phyloP scores from a whole-genome alignment of 2,113 vertebrate species.

The Sphyrna mokarran region DNA sequence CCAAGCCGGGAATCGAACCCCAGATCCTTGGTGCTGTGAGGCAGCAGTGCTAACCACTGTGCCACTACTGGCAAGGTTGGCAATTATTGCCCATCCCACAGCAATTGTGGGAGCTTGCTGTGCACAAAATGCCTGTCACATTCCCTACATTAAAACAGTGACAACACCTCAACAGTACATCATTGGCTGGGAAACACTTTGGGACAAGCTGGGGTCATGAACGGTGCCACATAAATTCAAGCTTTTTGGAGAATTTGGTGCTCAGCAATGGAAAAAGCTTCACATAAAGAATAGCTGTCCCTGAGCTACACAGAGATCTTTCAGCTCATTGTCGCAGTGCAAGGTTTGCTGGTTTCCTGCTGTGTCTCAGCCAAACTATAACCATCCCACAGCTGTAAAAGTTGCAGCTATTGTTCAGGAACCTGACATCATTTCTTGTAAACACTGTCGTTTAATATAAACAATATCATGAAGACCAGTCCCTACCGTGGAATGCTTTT shows the following conservation, averaged over 20 bases:
- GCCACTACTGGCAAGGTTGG: neutral
- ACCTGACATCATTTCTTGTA: conserved; percentile 28
- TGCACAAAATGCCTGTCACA: neutral
- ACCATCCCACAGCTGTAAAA: conserved; percentile 15
- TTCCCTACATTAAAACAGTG: neutral
- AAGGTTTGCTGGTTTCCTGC: neutral
- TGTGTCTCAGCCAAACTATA: neutral
- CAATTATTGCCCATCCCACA: neutral
- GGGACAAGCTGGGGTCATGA: neutral
- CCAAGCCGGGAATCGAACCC: too few relatives aligned
- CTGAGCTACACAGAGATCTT: neutral
- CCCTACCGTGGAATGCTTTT: neutral
- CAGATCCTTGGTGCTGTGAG: too few relatives aligned
- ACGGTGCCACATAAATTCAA: neutral
- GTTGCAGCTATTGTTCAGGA: conserved; percentile 7
- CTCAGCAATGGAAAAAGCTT: neutral
- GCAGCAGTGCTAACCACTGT: too few relatives aligned
- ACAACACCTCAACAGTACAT: neutral
- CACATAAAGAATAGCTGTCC: neutral
- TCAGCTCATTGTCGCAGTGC: neutral
- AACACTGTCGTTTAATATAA: neutral
- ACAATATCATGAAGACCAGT: neutral
- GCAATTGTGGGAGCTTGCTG: neutral
- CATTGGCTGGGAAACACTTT: neutral
- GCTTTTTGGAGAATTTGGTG: too few relatives aligned